Percentiles rank a stretch among this genome's conserved stretches.
Conservation (phyloP, 37 sponge, comb jelly and placozoan genomes). For the Ianthella basta region DNA sequence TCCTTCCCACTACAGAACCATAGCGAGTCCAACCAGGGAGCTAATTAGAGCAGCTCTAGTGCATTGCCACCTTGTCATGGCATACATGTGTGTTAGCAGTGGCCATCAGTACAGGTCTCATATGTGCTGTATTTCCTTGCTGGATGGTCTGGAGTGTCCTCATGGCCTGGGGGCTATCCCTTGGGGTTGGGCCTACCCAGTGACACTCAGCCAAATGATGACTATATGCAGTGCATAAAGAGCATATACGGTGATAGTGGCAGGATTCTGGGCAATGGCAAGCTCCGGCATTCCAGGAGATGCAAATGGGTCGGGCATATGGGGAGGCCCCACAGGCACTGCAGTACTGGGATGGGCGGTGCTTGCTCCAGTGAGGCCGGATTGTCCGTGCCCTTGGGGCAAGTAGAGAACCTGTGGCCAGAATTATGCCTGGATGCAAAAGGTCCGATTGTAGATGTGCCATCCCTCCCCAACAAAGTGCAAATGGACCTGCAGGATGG, state of each 20-base stretch:
- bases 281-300: constrained; percentile 7
- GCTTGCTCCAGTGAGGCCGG: background rate
- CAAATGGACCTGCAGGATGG: constrained; percentile 9
- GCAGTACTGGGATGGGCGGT: background rate
- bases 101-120: too few species aligned
- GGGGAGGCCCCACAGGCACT: background rate
- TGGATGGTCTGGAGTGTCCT: background rate
- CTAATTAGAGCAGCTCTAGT: too few species aligned
- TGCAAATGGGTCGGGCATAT: background rate
- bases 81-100: too few species aligned
- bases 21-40: too few species aligned
- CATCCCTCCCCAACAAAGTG: background rate
- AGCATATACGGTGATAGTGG: constrained; percentile 3
- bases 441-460: background rate
- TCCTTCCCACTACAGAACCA: too few species aligned
- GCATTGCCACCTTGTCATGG: too few species aligned
- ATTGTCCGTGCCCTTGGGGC: background rate
- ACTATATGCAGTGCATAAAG: background rate
- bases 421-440: background rate
- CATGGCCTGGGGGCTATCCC: too few species aligned
- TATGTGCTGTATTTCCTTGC: too few species aligned
- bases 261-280: constrained; percentile 7
- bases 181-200: background rate
- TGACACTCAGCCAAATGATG: background rate
- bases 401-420: background rate